These are phyloP conservation scores for Apodemia hepburni DNA, from an alignment of 2,888 invertebrate species.

Conservation along the genomic window DNA sequence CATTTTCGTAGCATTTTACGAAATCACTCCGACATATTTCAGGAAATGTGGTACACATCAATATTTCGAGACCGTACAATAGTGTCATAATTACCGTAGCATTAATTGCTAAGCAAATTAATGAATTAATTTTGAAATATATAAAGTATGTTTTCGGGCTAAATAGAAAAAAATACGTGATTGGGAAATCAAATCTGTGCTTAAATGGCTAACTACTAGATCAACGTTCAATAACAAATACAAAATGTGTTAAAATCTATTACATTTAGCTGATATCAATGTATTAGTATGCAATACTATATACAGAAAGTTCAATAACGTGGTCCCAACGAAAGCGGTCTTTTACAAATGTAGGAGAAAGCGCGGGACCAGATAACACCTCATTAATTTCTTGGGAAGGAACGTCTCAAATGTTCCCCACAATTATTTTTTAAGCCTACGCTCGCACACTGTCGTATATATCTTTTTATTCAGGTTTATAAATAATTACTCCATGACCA, in stretches of 20 bases:
- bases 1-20: no score
- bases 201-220: no score
- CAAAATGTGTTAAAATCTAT: background rate
- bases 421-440: slow-evolving; percentile 9
- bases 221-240: no score
- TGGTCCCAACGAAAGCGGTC: background rate
- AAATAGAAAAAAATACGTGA: no score
- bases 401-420: slow-evolving; percentile 4
- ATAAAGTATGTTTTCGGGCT: no score
- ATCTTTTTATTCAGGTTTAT: slow-evolving; percentile 13
- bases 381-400: slow-evolving; percentile 14
- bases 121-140: no score
- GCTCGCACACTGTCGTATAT: slow-evolving; percentile 1
- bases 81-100: no score
- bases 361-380: slow-evolving; percentile 12
- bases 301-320: background rate
- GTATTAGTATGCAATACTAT: background rate
- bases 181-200: no score
- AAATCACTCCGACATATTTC: no score
- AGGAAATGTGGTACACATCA: no score
- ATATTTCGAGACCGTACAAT: no score
- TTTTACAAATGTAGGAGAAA: slow-evolving; percentile 1
- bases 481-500: slow-evolving; percentile 9
- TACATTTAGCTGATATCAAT: background rate
- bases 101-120: no score